phyloP scores from a whole-genome alignment of 2,888 invertebrate species.

The Oxycera nigricornis region DNA sequence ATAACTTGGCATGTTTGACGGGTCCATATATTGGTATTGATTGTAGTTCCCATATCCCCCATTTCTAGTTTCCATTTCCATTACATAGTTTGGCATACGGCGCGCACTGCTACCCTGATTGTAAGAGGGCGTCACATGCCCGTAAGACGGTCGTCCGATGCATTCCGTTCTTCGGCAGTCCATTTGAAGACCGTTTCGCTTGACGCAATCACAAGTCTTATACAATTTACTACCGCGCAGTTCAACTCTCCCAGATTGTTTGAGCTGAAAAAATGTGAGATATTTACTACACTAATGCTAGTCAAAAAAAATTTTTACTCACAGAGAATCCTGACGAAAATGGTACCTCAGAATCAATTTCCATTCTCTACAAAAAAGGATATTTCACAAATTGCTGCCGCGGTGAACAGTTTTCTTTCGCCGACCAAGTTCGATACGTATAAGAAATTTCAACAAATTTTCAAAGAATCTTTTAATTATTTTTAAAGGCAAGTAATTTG shows the following conservation, averaged over 20 bases:
- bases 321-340: constrained; percentile 11
- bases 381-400: background rate
- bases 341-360: background rate
- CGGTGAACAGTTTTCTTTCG: no score
- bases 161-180: constrained; percentile 27
- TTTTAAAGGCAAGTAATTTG: no score
- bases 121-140: background rate
- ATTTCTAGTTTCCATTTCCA: background rate
- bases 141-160: background rate
- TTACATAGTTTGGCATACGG: background rate
- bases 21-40: background rate
- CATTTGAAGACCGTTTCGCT: constrained; percentile 19
- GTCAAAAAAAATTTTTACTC: background rate
- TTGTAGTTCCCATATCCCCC: background rate
- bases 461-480: no score
- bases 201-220: constrained; percentile 24
- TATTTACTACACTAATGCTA: background rate
- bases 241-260: background rate
- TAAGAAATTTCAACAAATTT: no score
- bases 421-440: no score
- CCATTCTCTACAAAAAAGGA: background rate
- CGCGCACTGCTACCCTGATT: background rate
- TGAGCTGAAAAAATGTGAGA: background rate
- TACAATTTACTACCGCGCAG: background rate
- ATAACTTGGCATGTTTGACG: background rate